These are phyloP conservation scores for Phrynocephalus vlangalii DNA, from an alignment of 2,797 vertebrate species.

Conservation along the genomic window DNA sequence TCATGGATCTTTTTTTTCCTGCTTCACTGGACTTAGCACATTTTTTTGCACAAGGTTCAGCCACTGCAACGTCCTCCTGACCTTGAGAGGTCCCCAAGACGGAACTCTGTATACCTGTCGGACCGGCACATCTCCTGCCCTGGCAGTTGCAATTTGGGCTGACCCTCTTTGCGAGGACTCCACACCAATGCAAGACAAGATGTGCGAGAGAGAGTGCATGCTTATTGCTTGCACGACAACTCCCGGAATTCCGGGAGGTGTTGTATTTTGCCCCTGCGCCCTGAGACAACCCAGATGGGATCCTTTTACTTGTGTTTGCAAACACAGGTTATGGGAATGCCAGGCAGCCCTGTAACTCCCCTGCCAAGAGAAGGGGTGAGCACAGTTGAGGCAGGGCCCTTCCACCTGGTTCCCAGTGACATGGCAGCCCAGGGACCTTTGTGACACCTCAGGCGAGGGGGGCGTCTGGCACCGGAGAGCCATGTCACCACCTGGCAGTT, in stretches of 20 bases:
- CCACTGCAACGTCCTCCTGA: neutral
- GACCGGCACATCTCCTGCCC: neutral
- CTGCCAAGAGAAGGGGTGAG: too few species aligned
- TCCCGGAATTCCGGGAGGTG: too few species aligned
- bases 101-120: neutral
- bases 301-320: neutral
- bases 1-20: too few species aligned
- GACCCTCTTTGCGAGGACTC: too few species aligned
- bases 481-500: neutral
- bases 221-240: too few species aligned
- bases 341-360: neutral
- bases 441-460: neutral
- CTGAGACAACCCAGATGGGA: too few species aligned
- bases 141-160: neutral
- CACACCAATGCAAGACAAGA: too few species aligned
- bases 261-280: too few species aligned
- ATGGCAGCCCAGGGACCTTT: slow-evolving; percentile 24
- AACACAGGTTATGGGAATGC: neutral
- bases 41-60: neutral
- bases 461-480: accelerated
- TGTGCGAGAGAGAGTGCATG: too few species aligned
- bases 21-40: too few species aligned
- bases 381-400: too few species aligned
- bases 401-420: neutral
- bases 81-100: too few species aligned